These are phyloP conservation scores for Lasioglossum zephyrum DNA, from an alignment of 2,888 invertebrate genomes.

Conservation along the genomic window DNA sequence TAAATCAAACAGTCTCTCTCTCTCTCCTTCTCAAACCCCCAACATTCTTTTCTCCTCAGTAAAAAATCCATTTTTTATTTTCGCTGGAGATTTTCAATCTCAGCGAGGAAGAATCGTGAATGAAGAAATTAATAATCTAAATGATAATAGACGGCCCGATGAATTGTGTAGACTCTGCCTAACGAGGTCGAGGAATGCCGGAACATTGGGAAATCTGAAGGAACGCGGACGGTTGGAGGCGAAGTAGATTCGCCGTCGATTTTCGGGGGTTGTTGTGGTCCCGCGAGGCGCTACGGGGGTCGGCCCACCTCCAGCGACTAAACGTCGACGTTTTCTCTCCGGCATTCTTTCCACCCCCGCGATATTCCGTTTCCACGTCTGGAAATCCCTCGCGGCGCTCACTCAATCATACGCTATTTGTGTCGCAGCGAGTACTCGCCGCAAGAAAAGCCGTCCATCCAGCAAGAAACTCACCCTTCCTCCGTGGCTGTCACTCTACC, in stretches of 20 bases:
- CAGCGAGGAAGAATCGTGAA: not conserved
- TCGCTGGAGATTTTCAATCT: not conserved
- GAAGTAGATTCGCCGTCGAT: conserved; percentile 54
- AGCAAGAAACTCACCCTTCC: conserved; percentile 71
- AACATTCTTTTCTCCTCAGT: not conserved
- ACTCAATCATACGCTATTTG: conserved; percentile 74
- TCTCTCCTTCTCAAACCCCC: not conserved
- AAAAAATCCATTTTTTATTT: not conserved
- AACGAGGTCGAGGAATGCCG: not conserved
- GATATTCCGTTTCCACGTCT: conserved; percentile 58
- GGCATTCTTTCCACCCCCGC: conserved; percentile 54
- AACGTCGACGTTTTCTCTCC: conserved; percentile 70
- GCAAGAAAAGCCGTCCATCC: conserved; percentile 79
- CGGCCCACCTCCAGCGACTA: conserved; percentile 55
- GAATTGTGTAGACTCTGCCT: not conserved
- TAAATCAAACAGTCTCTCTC: not conserved
- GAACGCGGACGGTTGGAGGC: conserved; percentile 23
- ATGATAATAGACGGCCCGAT: too few species aligned
- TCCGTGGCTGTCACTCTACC: conserved; percentile 44
- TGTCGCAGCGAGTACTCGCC: conserved; percentile 75
- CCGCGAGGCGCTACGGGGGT: conserved; percentile 65
- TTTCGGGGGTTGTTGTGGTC: conserved; percentile 54
- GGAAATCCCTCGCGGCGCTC: conserved; percentile 67
- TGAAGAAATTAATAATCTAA: not conserved
- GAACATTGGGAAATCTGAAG: conserved; percentile 24